Evolutionary conservation across 2,888 invertebrate genomes (phyloP).

Genomic region (Serrognathus titanus): DNA sequence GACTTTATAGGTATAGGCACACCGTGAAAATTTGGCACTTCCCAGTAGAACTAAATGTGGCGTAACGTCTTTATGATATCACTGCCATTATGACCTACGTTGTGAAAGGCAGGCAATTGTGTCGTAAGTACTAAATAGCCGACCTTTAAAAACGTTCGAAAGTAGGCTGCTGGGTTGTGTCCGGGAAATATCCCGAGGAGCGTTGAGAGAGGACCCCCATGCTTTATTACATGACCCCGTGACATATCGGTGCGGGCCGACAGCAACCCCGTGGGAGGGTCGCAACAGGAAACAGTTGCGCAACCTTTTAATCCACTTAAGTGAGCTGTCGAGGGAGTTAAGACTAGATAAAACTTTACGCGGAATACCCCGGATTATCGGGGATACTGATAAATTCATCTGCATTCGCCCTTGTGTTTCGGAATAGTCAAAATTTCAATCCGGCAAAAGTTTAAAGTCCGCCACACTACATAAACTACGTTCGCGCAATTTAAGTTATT

Average conservation of each 20-base stretch:
- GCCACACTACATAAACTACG: conserved; percentile 18
- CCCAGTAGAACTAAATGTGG: background rate
- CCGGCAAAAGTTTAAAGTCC: conserved; percentile 24
- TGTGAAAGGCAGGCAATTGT: background rate
- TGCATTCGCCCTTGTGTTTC: background rate
- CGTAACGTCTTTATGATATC: background rate
- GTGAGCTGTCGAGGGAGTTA: conserved; percentile 23
- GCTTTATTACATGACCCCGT: conserved; percentile 22
- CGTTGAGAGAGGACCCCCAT: background rate
- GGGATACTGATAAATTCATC: conserved; percentile 3
- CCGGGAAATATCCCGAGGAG: background rate
- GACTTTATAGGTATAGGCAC: no score
- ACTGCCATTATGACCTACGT: background rate
- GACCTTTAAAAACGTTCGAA: background rate
- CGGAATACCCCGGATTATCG: conserved; percentile 26
- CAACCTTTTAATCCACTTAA: conserved; percentile 37
- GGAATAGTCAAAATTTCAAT: conserved; percentile 17
- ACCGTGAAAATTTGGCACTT: no score
- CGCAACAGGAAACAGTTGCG: conserved; percentile 29
- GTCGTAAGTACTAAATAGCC: background rate
- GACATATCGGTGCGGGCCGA: conserved; percentile 26
- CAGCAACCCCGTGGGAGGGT: conserved; percentile 13
- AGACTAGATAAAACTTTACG: conserved; percentile 27
- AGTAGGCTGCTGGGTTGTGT: no score
- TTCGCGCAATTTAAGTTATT: conserved; percentile 36